Conservation (phyloP, 2,797 vertebrate species). For the Eulemur mongoz region DNA sequence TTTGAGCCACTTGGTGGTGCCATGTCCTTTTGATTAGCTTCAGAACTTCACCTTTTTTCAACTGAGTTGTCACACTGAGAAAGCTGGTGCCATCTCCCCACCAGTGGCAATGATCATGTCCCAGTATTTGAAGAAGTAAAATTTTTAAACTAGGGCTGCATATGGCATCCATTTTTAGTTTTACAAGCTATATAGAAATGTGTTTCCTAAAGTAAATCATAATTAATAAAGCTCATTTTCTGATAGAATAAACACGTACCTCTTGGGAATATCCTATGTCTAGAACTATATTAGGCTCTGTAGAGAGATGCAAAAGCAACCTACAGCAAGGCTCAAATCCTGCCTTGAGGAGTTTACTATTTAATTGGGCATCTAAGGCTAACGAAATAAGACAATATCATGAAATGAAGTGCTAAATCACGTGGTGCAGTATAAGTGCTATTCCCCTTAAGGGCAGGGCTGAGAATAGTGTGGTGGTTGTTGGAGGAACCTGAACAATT, state of each 20-base stretch:
- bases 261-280: background rate
- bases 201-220: background rate
- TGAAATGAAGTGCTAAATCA: background rate
- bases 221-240: background rate
- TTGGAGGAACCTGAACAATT: background rate
- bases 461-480: no score
- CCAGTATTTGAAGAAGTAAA: background rate
- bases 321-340: background rate
- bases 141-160: background rate
- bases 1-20: conserved; percentile 74
- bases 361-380: background rate
- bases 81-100: background rate
- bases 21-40: conserved; percentile 72
- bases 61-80: background rate
- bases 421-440: no score
- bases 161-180: background rate
- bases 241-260: background rate
- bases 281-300: background rate
- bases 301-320: background rate
- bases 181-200: background rate
- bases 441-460: background rate
- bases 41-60: conserved; percentile 56
- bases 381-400: background rate
- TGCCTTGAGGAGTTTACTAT: background rate
- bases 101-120: accelerated